Evolutionary conservation across 1,140 invertebrate genomes (phyloP).

Genomic region (Anastrepha obliqua): DNA sequence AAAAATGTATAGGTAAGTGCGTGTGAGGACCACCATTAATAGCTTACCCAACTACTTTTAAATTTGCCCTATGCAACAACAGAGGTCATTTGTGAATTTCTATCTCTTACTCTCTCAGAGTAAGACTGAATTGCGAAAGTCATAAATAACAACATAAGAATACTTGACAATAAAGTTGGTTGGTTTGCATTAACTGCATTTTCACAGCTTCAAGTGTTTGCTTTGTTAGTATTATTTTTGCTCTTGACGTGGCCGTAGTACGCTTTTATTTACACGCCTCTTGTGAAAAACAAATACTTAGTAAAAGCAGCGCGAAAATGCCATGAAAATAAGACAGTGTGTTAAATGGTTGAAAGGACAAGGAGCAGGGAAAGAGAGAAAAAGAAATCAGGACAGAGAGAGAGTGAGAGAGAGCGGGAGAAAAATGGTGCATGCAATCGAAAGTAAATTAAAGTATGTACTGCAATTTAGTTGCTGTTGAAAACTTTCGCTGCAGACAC

Average conservation of each 20-base stretch:
- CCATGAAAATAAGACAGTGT: neutral
- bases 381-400: too few relatives aligned
- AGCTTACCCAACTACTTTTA: too few relatives aligned
- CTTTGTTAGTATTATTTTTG: neutral
- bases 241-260: neutral
- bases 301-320: neutral
- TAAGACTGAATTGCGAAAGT: neutral
- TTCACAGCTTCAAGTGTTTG: neutral
- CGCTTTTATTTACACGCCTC: neutral
- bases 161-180: conserved; percentile 2
- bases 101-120: too few relatives aligned
- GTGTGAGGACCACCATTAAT: too few relatives aligned
- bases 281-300: neutral
- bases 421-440: neutral
- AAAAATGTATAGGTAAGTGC: too few relatives aligned
- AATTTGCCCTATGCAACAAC: too few relatives aligned
- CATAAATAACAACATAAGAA: neutral
- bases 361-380: too few relatives aligned
- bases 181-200: neutral
- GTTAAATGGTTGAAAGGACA: too few relatives aligned
- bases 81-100: too few relatives aligned
- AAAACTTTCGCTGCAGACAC: neutral
- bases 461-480: neutral
- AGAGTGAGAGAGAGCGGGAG: neutral
- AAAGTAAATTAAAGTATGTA: neutral